These are phyloP conservation scores for Pseudococcus viburni DNA, from an alignment of 2,888 invertebrate species.

Conservation along the genomic window DNA sequence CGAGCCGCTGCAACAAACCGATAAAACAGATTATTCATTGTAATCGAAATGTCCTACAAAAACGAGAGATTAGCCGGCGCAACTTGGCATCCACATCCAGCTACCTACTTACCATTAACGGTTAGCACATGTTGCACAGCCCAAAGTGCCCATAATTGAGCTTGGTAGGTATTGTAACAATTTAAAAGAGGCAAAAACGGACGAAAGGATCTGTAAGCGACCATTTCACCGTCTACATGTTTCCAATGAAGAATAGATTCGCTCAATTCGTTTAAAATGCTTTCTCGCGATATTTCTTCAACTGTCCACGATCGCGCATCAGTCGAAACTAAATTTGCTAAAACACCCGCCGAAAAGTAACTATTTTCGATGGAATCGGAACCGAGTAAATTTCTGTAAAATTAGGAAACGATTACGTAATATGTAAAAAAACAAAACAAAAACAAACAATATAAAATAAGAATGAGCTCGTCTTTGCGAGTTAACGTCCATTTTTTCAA, in stretches of 20 bases:
- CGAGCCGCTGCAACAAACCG: neutral
- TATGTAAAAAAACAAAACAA: neutral
- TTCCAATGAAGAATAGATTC: constrained; percentile 74
- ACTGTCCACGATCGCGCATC: constrained; percentile 83
- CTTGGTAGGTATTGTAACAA: constrained; percentile 76
- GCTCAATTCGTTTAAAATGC: constrained; percentile 74
- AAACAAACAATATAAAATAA: too few species aligned
- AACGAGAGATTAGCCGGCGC: neutral
- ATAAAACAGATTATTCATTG: neutral
- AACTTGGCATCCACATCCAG: too few species aligned
- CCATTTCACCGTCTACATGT: constrained; percentile 82
- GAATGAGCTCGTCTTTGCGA: too few species aligned
- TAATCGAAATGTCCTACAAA: neutral
- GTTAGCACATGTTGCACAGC: constrained; percentile 84
- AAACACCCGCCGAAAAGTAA: constrained; percentile 95
- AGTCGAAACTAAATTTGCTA: constrained; percentile 95
- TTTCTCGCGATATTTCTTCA: constrained; percentile 72
- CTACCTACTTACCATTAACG: constrained; percentile 77
- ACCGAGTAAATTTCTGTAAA: constrained; percentile 72
- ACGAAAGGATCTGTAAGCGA: constrained; percentile 80
- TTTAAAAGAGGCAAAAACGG: constrained; percentile 80
- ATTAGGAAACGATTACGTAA: neutral
- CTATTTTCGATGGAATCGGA: constrained; percentile 85
- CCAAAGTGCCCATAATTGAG: constrained; percentile 85
- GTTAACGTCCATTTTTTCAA: too few species aligned